These are phyloP conservation scores for Dynastes grantii DNA, from an alignment of 2,888 invertebrate species.

Conservation along the genomic window DNA sequence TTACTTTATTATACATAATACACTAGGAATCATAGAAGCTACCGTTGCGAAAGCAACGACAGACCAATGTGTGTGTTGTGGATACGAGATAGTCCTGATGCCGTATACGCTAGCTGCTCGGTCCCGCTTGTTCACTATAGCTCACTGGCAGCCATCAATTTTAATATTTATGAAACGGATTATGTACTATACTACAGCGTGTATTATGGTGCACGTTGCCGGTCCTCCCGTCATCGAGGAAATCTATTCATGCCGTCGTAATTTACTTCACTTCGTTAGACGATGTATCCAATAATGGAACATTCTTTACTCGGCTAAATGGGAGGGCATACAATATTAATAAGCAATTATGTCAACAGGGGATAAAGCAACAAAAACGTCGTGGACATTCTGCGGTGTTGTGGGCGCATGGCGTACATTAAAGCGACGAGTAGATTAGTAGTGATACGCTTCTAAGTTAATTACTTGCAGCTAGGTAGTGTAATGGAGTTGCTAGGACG, in stretches of 20 bases:
- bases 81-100: background rate
- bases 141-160: constrained; percentile 44
- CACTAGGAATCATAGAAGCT: background rate
- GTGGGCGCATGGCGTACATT: background rate
- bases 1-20: constrained; percentile 22
- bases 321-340: constrained; percentile 20
- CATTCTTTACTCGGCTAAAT: constrained; percentile 30
- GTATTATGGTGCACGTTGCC: constrained; percentile 10
- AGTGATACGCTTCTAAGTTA: background rate
- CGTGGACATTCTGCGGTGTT: background rate
- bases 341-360: constrained; percentile 23
- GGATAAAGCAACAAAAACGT: constrained; percentile 21
- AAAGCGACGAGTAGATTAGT: background rate
- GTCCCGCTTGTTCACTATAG: constrained; percentile 18
- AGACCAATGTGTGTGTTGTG: background rate
- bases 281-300: constrained; percentile 33
- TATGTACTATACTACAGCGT: constrained; percentile 8
- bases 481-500: too few species aligned
- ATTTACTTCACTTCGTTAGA: constrained; percentile 43
- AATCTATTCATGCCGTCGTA: constrained; percentile 34
- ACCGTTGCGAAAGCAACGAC: background rate
- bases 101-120: background rate
- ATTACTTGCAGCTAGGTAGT: background rate
- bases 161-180: constrained; percentile 51
- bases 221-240: background rate